phyloP scores from a whole-genome alignment of 2,113 vertebrate species.

The Genyomyrus donnyi region DNA sequence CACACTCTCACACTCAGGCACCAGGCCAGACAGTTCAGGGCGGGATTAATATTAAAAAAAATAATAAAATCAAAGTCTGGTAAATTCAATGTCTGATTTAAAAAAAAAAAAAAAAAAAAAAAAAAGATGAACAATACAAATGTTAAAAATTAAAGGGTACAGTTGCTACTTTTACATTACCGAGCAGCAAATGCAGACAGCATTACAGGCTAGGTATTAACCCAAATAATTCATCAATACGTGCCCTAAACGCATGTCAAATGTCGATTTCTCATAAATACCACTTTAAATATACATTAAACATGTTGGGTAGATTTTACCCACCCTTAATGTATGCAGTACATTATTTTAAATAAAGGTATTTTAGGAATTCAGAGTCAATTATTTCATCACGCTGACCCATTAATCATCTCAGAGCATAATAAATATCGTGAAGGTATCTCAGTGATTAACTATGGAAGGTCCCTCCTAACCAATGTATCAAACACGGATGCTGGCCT shows the following conservation, averaged over 20 bases:
- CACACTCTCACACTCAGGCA: not conserved
- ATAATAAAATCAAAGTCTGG: not conserved
- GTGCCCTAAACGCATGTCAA: not conserved
- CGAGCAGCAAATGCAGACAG: not conserved
- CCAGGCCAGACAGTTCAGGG: not conserved
- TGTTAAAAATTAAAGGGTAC: not conserved
- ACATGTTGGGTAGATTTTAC: not conserved
- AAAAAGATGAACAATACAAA: not conserved
- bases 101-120: not conserved
- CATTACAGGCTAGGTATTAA: not conserved
- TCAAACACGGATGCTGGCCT: slow-evolving; percentile 69
- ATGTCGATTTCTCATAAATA: slow-evolving; percentile 21
- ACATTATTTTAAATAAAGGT: slow-evolving; percentile 18
- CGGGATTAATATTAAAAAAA: not conserved
- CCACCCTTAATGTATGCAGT: not conserved
- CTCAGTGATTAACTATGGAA: slow-evolving; percentile 80
- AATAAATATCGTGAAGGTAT: slow-evolving; percentile 18
- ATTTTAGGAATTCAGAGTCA: slow-evolving; percentile 22
- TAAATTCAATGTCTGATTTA: not conserved
- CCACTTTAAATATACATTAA: slow-evolving; percentile 19
- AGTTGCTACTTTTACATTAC: not conserved
- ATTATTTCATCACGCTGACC: slow-evolving; percentile 17
- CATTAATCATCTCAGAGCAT: slow-evolving; percentile 18
- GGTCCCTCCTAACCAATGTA: slow-evolving; percentile 78
- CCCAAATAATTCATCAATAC: not conserved